Conservation (phyloP, 30 jellyfish, hydroid and myxozoan species). For the Cassiopea andromeda region DNA sequence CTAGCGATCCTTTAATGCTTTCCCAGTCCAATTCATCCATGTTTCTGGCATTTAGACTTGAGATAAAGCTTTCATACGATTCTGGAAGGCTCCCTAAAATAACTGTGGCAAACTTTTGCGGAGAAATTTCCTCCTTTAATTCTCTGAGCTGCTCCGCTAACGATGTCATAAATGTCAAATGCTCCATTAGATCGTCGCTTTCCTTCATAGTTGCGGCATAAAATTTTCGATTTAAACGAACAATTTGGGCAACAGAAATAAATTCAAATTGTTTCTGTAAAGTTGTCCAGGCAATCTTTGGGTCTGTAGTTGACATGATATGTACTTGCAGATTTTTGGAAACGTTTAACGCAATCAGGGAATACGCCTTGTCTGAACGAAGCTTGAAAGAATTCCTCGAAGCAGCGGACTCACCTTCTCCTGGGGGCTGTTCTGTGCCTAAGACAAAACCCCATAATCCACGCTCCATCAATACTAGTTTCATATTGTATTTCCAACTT, state of each 20-base stretch:
- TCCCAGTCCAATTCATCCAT: slow-evolving; percentile 23
- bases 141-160: slow-evolving; percentile 11
- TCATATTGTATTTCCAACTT: no score
- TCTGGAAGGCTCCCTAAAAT: slow-evolving; percentile 18
- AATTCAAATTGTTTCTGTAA: background rate
- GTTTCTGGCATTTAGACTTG: slow-evolving; percentile 17
- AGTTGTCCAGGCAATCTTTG: background rate
- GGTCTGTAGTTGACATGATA: background rate
- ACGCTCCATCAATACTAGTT: no score
- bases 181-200: slow-evolving; percentile 33
- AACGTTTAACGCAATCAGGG: background rate
- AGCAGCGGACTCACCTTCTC: no score
- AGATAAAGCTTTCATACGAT: slow-evolving; percentile 5
- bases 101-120: slow-evolving; percentile 26
- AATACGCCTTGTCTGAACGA: background rate
- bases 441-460: no score
- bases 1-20: slow-evolving; percentile 15
- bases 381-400: no score
- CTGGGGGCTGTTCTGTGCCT: no score
- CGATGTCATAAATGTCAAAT: slow-evolving; percentile 17
- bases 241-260: background rate
- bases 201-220: slow-evolving; percentile 34
- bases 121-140: background rate
- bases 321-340: background rate
- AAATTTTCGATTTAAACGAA: background rate